phyloP scores from a whole-genome alignment of 2,888 invertebrate genomes.

The Hydrotaea cyrtoneurina region DNA sequence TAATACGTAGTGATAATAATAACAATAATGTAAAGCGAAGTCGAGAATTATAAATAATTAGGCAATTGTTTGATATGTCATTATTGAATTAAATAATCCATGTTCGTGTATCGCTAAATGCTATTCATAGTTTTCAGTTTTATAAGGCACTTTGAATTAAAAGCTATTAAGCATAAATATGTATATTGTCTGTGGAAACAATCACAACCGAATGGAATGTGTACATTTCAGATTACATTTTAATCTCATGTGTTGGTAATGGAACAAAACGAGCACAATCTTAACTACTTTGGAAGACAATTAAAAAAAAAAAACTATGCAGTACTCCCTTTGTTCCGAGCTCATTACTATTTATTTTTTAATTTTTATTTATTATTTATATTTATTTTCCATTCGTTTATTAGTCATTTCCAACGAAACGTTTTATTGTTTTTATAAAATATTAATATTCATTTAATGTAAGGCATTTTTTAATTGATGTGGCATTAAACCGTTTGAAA shows the following conservation, averaged over 20 bases:
- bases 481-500: neutral
- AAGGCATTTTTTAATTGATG: neutral
- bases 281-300: conserved; percentile 24
- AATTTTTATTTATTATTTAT: no score
- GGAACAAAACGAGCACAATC: neutral
- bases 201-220: neutral
- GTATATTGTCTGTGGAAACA: neutral
- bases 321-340: neutral
- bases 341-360: neutral
- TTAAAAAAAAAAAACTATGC: neutral
- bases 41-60: conserved; percentile 22
- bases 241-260: neutral
- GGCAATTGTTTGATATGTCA: conserved; percentile 7
- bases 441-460: neutral
- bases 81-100: neutral
- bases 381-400: neutral
- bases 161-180: neutral
- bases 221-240: neutral
- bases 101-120: neutral
- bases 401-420: neutral
- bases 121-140: neutral
- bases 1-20: neutral
- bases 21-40: conserved; percentile 12
- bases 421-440: neutral
- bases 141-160: conserved; percentile 24